Percentiles rank a stretch among this genome's conserved stretches.
Evolutionary conservation across 2,888 invertebrate genomes (phyloP).

Genomic region (Epistrophella euchroma): DNA sequence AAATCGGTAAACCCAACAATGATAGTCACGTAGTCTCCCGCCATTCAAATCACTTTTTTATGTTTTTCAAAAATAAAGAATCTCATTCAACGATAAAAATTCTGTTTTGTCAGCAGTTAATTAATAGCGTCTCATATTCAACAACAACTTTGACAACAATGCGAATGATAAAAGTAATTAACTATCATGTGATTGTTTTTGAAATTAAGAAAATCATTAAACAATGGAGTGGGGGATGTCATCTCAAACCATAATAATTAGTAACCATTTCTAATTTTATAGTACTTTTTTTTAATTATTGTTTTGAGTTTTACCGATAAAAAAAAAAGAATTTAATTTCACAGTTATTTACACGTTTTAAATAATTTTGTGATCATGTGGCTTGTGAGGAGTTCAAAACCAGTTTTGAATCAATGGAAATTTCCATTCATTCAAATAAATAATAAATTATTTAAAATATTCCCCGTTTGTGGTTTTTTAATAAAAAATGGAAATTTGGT

Average conservation of each 20-base stretch:
- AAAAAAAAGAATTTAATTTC: background rate
- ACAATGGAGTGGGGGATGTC: background rate
- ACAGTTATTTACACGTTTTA: background rate
- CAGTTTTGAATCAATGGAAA: background rate
- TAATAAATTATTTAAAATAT: background rate
- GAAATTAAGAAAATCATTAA: background rate
- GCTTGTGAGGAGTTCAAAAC: background rate
- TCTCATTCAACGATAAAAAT: conserved; percentile 3
- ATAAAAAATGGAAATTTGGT: background rate
- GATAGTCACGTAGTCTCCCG: background rate
- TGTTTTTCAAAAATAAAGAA: background rate
- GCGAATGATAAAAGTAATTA: conserved; percentile 2
- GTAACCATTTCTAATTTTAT: background rate
- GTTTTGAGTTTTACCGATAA: background rate
- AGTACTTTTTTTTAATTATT: background rate
- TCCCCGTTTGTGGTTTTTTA: background rate
- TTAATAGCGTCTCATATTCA: background rate
- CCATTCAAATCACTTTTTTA: background rate
- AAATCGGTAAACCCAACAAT: background rate
- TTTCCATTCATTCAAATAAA: background rate
- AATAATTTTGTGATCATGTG: background rate
- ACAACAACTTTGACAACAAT: background rate
- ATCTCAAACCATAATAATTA: background rate
- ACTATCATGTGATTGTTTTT: background rate
- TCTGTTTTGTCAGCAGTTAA: conserved; percentile 11